Evolutionary conservation across 2,113 vertebrate species (phyloP).

Genomic region (Corvus hawaiiensis): DNA sequence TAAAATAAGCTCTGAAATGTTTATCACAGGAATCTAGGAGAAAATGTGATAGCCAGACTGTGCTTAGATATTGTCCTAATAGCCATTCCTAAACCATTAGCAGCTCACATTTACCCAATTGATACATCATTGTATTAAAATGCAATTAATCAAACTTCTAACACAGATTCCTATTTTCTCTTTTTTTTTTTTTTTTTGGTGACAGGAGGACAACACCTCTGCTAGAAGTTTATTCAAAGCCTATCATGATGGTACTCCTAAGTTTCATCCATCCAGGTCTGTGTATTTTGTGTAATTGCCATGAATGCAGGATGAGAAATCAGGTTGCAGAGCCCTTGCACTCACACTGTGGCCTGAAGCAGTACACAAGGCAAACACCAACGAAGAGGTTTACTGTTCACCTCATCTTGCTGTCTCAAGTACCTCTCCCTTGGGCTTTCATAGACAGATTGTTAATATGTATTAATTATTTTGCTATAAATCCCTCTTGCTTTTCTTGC

Average conservation of each 20-base stretch:
- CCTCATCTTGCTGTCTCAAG: neutral
- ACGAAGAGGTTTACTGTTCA: neutral
- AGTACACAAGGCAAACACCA: neutral
- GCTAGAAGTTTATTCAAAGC: neutral
- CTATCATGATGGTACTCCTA: neutral
- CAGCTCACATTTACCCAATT: neutral
- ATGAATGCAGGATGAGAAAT: neutral
- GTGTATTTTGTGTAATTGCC: neutral
- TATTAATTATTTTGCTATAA: neutral
- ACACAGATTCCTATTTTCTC: neutral
- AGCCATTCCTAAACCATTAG: neutral
- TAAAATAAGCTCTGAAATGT: neutral
- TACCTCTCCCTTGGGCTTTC: neutral
- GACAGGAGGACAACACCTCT: neutral
- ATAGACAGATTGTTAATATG: neutral
- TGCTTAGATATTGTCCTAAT: neutral
- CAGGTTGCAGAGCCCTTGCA: neutral
- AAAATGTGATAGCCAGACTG: neutral
- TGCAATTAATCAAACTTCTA: neutral
- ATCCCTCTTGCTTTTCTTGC: neutral
- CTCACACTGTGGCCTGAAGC: neutral
- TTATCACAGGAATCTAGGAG: neutral
- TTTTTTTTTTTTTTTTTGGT: neutral
- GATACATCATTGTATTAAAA: neutral
- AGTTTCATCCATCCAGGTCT: neutral